Conservation (phyloP, 2,888 invertebrate genomes). For the Zaprionus obscuricornis region DNA sequence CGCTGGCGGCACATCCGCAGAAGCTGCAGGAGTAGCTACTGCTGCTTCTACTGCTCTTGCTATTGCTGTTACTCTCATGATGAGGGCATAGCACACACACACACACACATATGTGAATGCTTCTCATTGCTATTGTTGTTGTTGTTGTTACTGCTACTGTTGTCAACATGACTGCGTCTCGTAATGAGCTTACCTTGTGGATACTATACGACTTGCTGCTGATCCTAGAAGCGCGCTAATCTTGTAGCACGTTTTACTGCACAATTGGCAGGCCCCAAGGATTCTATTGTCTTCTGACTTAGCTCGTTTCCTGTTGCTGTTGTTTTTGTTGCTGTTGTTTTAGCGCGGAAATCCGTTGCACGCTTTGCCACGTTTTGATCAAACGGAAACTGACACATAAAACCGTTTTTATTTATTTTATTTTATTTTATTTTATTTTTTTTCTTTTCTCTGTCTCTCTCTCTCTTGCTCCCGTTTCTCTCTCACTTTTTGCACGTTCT, state of each 20-base stretch:
- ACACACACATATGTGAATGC: neutral
- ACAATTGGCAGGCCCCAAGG: conserved; percentile 61
- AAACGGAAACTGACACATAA: conserved; percentile 64
- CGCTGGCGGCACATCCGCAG: conserved; percentile 66
- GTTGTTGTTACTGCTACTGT: conserved; percentile 18
- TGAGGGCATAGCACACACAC: conserved; percentile 26
- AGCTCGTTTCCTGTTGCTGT: conserved; percentile 59
- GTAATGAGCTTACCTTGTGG: conserved; percentile 73
- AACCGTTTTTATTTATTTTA: too few relatives aligned
- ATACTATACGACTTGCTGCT: conserved; percentile 50
- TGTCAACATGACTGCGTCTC: conserved; percentile 51
- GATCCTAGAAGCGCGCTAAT: conserved; percentile 39
- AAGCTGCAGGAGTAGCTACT: conserved; percentile 34
- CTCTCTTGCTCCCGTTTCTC: too few relatives aligned
- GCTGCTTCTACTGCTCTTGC: too few relatives aligned
- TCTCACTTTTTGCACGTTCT: conserved; percentile 28
- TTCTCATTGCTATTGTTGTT: conserved; percentile 6
- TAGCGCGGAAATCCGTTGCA: conserved; percentile 67
- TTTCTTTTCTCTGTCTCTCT: too few relatives aligned
- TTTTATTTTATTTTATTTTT: conserved; percentile 17
- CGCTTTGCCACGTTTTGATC: conserved; percentile 43
- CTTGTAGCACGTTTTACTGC: conserved; percentile 58
- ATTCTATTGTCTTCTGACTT: conserved; percentile 28
- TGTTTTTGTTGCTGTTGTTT: conserved; percentile 55
- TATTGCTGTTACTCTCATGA: too few relatives aligned